Evolutionary conservation across 1,140 invertebrate species (phyloP), one percentile per base, ranked within the genome.

Genomic region (Drosophila novamexicana): DNA sequence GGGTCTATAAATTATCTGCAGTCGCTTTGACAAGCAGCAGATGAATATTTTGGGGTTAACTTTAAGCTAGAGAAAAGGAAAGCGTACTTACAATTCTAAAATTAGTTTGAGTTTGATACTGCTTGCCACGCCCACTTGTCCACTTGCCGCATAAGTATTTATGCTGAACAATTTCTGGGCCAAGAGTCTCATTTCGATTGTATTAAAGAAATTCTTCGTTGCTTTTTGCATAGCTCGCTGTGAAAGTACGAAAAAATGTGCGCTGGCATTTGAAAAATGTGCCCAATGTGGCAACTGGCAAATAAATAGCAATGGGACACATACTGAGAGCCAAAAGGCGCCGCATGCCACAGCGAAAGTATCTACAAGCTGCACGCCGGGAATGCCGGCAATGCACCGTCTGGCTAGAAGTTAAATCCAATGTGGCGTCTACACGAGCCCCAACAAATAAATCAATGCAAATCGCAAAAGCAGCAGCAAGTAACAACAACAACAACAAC

Each of bases 341-440:
- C 39, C 67, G 73, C 67, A 86, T 86, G 75, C 79, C 83, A 79
- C 18, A 58, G 40, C 62, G 59, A 78, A 78, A 86, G 82, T 76
- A 85, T 81, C 78, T 73, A n/a, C 14, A 29, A 68, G 49, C 63
- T 71, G 65, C 65, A 66, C 54, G 53, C 45, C 34, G 78, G 83
- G 82, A 88, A 86, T 86, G 82, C 79, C 83, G 64, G 63, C 71
- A 70, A 88, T 88, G 79, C 79, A 74, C 68, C 74, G 77, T 78
- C 80, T 77, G 81, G 77, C 81, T 44, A 69, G 65, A 62, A 69
- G 79, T 79, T 76, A 61, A 81, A 57, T 50, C 39, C 64, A 50
- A 71, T 36, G 45, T 66, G 62, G 52, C 65, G 66, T 50, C 56
- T 40, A 42, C 42, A 42, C 52, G 16, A 16, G 32, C 9, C 42